Base-by-base conservation (phyloP, 2,797 vertebrate genomes). In the Amblyopsis hoosieri region DNA sequence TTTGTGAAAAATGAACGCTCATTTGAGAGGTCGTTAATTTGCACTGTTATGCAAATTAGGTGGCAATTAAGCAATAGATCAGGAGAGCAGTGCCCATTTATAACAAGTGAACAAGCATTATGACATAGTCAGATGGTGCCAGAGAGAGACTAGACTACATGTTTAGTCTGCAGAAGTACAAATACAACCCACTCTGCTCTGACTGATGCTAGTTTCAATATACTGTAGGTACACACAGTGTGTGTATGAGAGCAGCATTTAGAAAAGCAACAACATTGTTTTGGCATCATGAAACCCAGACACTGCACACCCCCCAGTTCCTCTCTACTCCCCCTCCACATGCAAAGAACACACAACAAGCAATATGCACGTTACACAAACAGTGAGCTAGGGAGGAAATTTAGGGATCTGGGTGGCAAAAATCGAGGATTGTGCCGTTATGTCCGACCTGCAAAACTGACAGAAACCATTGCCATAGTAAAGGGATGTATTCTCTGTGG, bases 41-140 rank as follows among this genome's bases (percentile, higher is more conserved):
- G 93, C 93, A 94, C 92, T 93, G 91, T 93, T 94, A 94, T 94
- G 93, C 92, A 94, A 94, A 94, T 94, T 91, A 93, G 91, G 90
- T 91, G 90, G 92, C 93, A 94, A 94, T 94, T 94, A 94, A 93
- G 91, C 91, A 77, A 91, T 91, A 93, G 92, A 92, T 93, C 92
- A 91, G 91, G 91, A 88, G 90, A 91, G 91, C 91, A 80, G 90
- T 88, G 87, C 89, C 90, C 91, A 93, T 93, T 93, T 93, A 93
- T 93, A 93, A 93, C 89, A 81, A 89, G 87, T 81, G 89, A 93
- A 93, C 88, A 90, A 93, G 92, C 87, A 81, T 85, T 87, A 89
- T 93, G 91, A 93, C 92, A 92, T 88, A 89, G 86, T 90, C 89
- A 89, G 90, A 92, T 90, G 83, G 85, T 90, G 84, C 85, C 77